phyloP scores from a whole-genome alignment of 1,140 invertebrate species.

The Aphis craccivora region DNA sequence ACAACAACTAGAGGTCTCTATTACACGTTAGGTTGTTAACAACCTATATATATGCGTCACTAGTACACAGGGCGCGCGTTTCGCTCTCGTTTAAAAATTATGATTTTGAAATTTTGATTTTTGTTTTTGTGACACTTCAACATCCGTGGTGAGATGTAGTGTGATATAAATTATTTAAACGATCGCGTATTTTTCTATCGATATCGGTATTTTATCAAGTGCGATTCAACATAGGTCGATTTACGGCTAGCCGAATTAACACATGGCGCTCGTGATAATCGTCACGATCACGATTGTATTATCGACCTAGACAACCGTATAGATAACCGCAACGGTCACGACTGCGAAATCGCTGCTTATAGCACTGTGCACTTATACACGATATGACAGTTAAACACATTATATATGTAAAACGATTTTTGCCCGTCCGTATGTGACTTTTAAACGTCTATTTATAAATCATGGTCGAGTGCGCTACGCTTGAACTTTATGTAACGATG shows the following conservation, averaged over 20 bases:
- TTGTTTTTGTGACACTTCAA: not conserved
- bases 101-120: not conserved
- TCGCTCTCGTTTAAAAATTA: not conserved
- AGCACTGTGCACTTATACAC: not conserved
- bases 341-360: not conserved
- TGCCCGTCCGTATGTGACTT: not conserved
- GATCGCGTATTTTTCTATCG: too few relatives aligned
- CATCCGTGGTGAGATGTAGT: too few relatives aligned
- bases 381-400: not conserved
- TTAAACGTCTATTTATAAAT: slow-evolving; percentile 6
- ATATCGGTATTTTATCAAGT: too few relatives aligned
- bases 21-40: too few relatives aligned
- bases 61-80: not conserved
- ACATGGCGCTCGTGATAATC: not conserved
- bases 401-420: not conserved
- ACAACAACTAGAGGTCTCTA: too few relatives aligned
- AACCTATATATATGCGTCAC: too few relatives aligned
- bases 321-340: not conserved
- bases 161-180: not conserved
- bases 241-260: not conserved
- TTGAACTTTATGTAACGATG: not conserved
- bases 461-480: not conserved
- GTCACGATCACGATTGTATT: not conserved
- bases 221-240: not conserved
- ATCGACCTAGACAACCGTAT: too few relatives aligned